Percentiles rank a stretch among this genome's conserved stretches.
Evolutionary conservation across 2,797 vertebrate genomes (phyloP).

Genomic region (Phrynocephalus guinanensis): DNA sequence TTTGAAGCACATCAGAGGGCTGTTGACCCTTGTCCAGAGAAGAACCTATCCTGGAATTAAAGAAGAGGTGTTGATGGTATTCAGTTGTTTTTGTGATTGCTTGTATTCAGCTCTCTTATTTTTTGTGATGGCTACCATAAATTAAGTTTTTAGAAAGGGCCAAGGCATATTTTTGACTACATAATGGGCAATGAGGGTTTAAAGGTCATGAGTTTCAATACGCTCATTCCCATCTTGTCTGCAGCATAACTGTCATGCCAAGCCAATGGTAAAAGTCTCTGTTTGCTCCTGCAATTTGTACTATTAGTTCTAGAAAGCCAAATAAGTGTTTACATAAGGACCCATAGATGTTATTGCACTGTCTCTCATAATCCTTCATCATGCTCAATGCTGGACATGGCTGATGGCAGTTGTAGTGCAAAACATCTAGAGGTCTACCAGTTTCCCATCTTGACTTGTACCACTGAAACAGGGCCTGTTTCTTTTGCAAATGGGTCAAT

Average conservation of each 20-base stretch:
- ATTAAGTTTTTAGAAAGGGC: neutral
- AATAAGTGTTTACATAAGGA: neutral
- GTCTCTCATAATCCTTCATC: neutral
- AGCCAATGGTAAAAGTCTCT: neutral
- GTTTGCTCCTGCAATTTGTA: neutral
- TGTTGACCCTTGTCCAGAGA: neutral
- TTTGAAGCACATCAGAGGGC: too few relatives aligned
- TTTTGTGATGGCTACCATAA: neutral
- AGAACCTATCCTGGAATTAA: neutral
- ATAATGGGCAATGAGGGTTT: too few relatives aligned
- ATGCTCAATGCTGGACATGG: neutral
- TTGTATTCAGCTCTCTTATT: neutral
- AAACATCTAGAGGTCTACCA: neutral
- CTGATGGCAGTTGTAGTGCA: neutral
- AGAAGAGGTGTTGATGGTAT: neutral
- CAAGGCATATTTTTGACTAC: neutral
- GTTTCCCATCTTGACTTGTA: neutral
- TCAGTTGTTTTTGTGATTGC: neutral
- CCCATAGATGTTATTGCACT: too few relatives aligned
- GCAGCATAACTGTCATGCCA: neutral
- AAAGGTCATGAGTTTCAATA: neutral
- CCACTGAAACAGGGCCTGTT: neutral
- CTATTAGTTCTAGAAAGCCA: neutral
- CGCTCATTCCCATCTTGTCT: neutral
- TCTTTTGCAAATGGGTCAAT: neutral